Base-by-base conservation (phyloP, 2,797 vertebrate species). In the Sebastes glaucus region DNA sequence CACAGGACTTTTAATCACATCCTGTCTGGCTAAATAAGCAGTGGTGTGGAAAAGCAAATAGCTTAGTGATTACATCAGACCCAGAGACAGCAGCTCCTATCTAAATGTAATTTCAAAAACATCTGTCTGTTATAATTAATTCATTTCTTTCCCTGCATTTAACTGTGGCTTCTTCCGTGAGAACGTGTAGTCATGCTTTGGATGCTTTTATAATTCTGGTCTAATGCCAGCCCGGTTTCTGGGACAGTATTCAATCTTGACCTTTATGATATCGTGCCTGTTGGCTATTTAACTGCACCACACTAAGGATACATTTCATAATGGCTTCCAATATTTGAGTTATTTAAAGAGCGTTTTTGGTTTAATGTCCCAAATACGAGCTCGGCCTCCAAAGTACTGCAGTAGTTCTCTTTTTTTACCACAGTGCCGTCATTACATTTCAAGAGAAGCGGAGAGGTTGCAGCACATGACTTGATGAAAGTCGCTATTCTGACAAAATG, bases 1-100 rank as follows among this genome's bases (percentile, higher is more conserved):
- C 77, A 67, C 76, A 38, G 68, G 73, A 77, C 77, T 89, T 87
- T 84, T 86, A 85, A 86, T 91, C 86, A 77, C 74, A 35, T 85
- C 74, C 68, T 86, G 76, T 89, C 82, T 66, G 71, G 53, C 77
- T 85, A 62, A 86, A 90, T 74, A 71, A 83, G 77, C 78, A 77
- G 33, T 33, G 64, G 68, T 78, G 87, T 78, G 81, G 72, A 83
- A 86, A 86, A 79, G 62, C 56, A 89, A 66, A 80, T 60, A 72
- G 72, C 59, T 66, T 6, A 1, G 68, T 78, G 84, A 79, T 83
- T 71, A 71, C 68, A 71, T 88, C 60, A 82, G 77, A 71, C 16
- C 65, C 73, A 62, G 63, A 87, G 73, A 83, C 82, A 68, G 66
- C 72, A 65, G 84, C 71, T 71, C 81, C 77, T 18, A 69, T 73